Evolutionary conservation across 2,113 vertebrate species (phyloP).

Genomic region (Nothocercus nigrocapillus): DNA sequence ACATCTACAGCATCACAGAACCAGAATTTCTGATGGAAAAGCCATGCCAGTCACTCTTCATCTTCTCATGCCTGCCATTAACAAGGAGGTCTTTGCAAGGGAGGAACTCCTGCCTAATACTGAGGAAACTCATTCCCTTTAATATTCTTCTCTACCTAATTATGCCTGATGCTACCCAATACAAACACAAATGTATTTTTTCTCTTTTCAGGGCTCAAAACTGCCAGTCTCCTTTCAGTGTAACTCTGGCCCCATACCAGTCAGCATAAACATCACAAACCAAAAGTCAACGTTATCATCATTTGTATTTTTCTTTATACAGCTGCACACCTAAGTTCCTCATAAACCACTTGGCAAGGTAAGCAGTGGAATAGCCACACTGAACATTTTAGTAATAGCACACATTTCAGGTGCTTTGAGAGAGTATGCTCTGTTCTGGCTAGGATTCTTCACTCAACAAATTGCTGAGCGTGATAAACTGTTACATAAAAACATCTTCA

Average conservation of each 20-base stretch:
- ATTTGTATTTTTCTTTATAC: not conserved
- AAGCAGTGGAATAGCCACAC: not conserved
- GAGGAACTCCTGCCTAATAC: not conserved
- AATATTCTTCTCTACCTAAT: not conserved
- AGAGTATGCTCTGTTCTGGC: not conserved
- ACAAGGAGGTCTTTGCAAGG: not conserved
- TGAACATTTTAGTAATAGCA: not conserved
- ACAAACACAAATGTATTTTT: not conserved
- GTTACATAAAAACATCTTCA: not conserved
- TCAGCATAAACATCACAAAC: not conserved
- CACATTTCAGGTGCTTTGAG: not conserved
- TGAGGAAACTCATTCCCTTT: not conserved
- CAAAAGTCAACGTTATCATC: not conserved
- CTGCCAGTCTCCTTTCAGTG: not conserved
- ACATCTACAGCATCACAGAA: not conserved
- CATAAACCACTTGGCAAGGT: not conserved
- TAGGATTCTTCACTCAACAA: not conserved
- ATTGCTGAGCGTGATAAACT: not conserved
- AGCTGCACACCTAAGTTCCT: not conserved
- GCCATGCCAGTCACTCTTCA: no score
- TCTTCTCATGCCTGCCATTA: accelerated
- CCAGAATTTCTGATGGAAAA: not conserved
- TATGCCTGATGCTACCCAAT: not conserved
- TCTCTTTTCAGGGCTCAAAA: not conserved
- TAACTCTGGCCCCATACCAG: not conserved